Conservation (phyloP, 2,797 vertebrate species). For the Chelonia mydas region DNA sequence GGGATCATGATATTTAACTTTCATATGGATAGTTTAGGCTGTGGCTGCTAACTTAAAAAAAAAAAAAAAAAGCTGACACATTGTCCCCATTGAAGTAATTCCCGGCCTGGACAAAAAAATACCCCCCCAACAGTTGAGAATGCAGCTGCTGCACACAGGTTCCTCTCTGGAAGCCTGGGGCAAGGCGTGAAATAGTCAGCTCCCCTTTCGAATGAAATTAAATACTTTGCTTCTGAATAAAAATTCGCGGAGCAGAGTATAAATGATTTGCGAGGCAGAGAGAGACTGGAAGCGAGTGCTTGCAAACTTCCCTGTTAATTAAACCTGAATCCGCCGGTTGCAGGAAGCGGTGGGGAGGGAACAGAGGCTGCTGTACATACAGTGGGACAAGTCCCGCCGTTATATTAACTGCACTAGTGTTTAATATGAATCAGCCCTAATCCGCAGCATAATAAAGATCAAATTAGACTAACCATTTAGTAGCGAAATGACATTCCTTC, state of each 20-base stretch:
- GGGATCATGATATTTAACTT: slow-evolving; percentile 63
- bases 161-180: not conserved
- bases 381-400: slow-evolving; percentile 46
- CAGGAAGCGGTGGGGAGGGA: slow-evolving; percentile 46
- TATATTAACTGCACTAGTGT: slow-evolving; percentile 55
- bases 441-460: slow-evolving; percentile 75
- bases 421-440: slow-evolving; percentile 75
- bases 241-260: slow-evolving; percentile 49
- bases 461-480: slow-evolving; percentile 79
- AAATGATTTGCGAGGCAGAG: slow-evolving; percentile 68
- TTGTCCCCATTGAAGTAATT: slow-evolving; percentile 8
- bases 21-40: slow-evolving; percentile 34
- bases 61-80: not conserved
- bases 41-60: slow-evolving; percentile 15
- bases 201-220: slow-evolving; percentile 52
- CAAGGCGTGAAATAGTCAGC: slow-evolving; percentile 56
- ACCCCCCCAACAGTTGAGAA: not conserved
- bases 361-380: slow-evolving; percentile 18
- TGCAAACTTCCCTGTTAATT: slow-evolving; percentile 71
- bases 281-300: slow-evolving; percentile 46
- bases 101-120: not conserved
- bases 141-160: not conserved
- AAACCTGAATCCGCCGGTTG: slow-evolving; percentile 69
- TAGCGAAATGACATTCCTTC: slow-evolving; percentile 75
- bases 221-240: slow-evolving; percentile 63